Percentiles rank a stretch among this genome's conserved stretches.
phyloP scores from a whole-genome alignment of 2,797 vertebrate genomes.

The Rhinella marina region DNA sequence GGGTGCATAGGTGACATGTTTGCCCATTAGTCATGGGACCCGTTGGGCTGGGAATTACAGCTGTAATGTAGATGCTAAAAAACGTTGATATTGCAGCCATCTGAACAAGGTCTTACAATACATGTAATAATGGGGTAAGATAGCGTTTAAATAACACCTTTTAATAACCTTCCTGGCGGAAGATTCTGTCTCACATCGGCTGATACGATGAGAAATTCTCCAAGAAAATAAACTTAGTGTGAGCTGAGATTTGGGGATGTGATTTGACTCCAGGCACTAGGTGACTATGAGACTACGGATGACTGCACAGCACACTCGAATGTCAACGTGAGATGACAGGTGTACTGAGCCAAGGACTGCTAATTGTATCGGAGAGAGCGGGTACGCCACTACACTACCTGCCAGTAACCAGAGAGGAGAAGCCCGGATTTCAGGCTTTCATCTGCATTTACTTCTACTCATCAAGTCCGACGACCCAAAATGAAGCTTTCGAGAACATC shows the following conservation, averaged over 20 bases:
- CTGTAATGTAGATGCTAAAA: no score
- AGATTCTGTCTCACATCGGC: neutral
- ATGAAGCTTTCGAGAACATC: slow-evolving; percentile 1
- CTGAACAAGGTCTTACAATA: no score
- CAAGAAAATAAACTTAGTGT: slow-evolving; percentile 6
- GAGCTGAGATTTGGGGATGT: slow-evolving; percentile 42
- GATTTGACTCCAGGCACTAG: slow-evolving; percentile 52
- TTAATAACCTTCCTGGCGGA: neutral
- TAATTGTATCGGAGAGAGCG: slow-evolving; percentile 41
- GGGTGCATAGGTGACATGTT: no score
- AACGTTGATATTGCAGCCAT: no score
- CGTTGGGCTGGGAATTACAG: no score
- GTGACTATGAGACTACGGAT: slow-evolving; percentile 38
- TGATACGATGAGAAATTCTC: slow-evolving; percentile 1
- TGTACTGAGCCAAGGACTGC: slow-evolving; percentile 52
- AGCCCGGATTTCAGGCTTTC: neutral
- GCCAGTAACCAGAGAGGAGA: slow-evolving; percentile 39
- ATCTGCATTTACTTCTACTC: slow-evolving; percentile 2
- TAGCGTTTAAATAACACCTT: neutral
- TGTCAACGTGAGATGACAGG: slow-evolving; percentile 48
- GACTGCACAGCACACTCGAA: slow-evolving; percentile 24
- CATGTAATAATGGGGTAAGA: neutral
- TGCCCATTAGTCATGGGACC: no score
- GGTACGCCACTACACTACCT: slow-evolving; percentile 18
- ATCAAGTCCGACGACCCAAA: neutral